phyloP scores from a whole-genome alignment of 2,888 invertebrate genomes.

The Atrina japonica region DNA sequence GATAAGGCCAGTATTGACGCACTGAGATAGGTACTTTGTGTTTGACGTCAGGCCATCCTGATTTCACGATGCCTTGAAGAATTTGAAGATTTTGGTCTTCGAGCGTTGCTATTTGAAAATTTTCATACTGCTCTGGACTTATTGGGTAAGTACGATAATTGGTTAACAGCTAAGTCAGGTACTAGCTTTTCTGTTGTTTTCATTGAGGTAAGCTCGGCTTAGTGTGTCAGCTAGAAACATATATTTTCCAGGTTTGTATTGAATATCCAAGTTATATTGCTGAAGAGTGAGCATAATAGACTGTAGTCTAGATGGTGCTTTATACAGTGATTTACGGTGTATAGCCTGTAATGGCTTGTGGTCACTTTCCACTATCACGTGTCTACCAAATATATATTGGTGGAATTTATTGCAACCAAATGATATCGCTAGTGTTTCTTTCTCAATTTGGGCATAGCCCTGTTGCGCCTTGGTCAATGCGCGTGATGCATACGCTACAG shows the following conservation, averaged over 20 bases:
- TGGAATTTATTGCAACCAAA: slow-evolving; percentile 43
- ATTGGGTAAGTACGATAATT: slow-evolving; percentile 33
- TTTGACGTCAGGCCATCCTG: slow-evolving; percentile 15
- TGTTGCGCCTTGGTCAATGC: slow-evolving; percentile 10
- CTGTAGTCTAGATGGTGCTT: slow-evolving; percentile 9
- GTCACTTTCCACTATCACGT: slow-evolving; percentile 36
- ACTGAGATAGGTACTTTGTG: not conserved
- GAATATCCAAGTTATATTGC: slow-evolving; percentile 37
- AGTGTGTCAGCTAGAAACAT: slow-evolving; percentile 36
- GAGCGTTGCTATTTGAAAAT: slow-evolving; percentile 31
- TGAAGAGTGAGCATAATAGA: slow-evolving; percentile 19
- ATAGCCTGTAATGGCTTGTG: slow-evolving; percentile 46
- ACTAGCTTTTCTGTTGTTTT: slow-evolving; percentile 34
- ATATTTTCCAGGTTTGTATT: slow-evolving; percentile 39
- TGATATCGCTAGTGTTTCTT: slow-evolving; percentile 34
- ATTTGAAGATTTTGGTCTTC: slow-evolving; percentile 23
- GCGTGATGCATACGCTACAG: slow-evolving; percentile 28
- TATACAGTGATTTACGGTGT: slow-evolving; percentile 27
- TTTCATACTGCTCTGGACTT: slow-evolving; percentile 21
- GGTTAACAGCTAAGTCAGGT: slow-evolving; percentile 14
- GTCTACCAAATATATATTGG: slow-evolving; percentile 39
- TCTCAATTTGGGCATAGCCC: slow-evolving; percentile 42
- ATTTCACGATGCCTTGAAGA: too few species aligned
- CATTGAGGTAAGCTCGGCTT: slow-evolving; percentile 34
- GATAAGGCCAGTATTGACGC: slow-evolving; percentile 18